A percentile compares a stretch with the other conserved stretches of the same genome.
These are phyloP conservation scores for Amphiura filiformis DNA, from an alignment of 35 echinoderm and acorn worm genomes.

Conservation along the genomic window DNA sequence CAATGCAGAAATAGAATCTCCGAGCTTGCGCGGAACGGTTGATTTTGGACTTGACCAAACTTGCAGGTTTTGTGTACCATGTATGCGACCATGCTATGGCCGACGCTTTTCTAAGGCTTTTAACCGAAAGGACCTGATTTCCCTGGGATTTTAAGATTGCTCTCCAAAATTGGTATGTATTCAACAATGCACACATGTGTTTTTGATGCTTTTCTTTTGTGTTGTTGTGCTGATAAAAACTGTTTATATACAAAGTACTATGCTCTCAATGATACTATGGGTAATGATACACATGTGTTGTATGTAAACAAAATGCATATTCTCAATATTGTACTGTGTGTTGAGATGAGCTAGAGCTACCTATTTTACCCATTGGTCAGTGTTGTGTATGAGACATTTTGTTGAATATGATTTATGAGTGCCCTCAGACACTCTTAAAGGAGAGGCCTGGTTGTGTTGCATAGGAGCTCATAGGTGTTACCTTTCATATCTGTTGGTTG, in stretches of 20 bases:
- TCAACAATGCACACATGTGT: too few relatives aligned
- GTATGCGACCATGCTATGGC: not conserved
- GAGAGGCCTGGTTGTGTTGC: too few relatives aligned
- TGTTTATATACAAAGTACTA: not conserved
- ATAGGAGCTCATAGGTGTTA: too few relatives aligned
- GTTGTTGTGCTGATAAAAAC: not conserved
- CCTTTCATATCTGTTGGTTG: too few relatives aligned
- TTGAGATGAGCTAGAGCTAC: too few relatives aligned
- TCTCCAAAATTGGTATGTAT: not conserved
- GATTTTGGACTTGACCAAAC: not conserved
- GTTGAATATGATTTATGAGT: too few relatives aligned
- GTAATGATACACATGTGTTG: not conserved
- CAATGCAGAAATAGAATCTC: not conserved
- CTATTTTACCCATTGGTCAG: too few relatives aligned
- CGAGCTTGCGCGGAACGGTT: not conserved
- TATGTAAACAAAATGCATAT: not conserved
- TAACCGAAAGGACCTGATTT: not conserved
- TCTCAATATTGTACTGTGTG: not conserved
- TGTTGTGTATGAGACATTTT: too few relatives aligned
- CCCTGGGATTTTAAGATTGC: not conserved
- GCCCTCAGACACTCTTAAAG: too few relatives aligned
- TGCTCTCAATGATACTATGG: not conserved
- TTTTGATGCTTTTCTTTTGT: not conserved
- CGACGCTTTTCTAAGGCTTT: not conserved
- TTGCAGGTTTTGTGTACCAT: conserved; percentile 7